Conservation (phyloP, 2,888 invertebrate genomes). For the Rosalia funebris region DNA sequence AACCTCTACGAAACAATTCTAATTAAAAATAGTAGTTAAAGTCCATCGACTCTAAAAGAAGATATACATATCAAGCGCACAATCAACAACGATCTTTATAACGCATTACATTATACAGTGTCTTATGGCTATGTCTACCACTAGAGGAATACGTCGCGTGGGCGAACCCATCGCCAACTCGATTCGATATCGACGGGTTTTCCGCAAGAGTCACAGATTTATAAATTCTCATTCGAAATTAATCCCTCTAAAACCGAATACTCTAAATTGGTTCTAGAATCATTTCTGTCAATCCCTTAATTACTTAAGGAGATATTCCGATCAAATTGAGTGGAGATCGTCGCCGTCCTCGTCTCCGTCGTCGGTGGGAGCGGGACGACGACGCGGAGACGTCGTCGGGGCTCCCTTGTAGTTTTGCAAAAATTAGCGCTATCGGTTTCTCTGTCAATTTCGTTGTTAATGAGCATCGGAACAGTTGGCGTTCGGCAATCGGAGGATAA, state of each 20-base stretch:
- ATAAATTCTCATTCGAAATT: constrained; percentile 12
- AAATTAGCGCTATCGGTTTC: constrained; percentile 37
- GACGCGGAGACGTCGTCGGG: neutral
- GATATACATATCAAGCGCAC: too few relatives aligned
- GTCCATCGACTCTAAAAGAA: too few relatives aligned
- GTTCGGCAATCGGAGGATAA: constrained; percentile 22
- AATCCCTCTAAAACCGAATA: constrained; percentile 20
- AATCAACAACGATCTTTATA: too few relatives aligned
- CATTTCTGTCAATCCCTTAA: constrained; percentile 37
- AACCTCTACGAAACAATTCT: too few relatives aligned
- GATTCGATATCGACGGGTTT: too few relatives aligned
- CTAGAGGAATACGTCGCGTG: too few relatives aligned
- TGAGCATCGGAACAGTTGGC: constrained; percentile 31
- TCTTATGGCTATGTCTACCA: too few relatives aligned
- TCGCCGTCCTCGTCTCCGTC: constrained; percentile 5
- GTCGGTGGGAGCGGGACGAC: constrained; percentile 7
- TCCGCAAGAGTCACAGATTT: constrained; percentile 8
- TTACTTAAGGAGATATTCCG: constrained; percentile 32
- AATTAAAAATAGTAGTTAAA: too few relatives aligned
- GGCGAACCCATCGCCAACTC: too few relatives aligned
- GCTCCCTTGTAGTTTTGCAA: constrained; percentile 30
- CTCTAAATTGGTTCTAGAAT: constrained; percentile 32
- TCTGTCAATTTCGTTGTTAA: constrained; percentile 34
- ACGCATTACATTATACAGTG: too few relatives aligned
- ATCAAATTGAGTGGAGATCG: constrained; percentile 22